Evolutionary conservation across 2,888 invertebrate genomes (phyloP).

Genomic region (Sphaerophoria taeniata): DNA sequence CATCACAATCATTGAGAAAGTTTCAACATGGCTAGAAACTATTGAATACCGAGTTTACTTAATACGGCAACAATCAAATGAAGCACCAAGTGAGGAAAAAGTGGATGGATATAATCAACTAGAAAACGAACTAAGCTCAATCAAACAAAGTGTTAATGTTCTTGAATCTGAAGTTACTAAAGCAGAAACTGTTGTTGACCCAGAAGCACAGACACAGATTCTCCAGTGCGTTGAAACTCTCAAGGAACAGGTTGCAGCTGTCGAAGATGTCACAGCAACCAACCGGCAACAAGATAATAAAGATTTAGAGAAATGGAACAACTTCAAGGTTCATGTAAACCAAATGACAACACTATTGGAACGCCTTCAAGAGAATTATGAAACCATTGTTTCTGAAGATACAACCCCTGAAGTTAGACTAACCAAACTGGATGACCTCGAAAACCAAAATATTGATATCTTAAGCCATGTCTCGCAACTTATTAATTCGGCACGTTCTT

Average conservation of each 20-base stretch:
- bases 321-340: slow-evolving; percentile 87
- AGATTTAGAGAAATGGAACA: slow-evolving; percentile 88
- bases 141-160: slow-evolving; percentile 87
- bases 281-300: slow-evolving; percentile 85
- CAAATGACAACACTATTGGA: slow-evolving; percentile 80
- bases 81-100: slow-evolving; percentile 85
- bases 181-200: slow-evolving; percentile 80
- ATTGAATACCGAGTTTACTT: slow-evolving; percentile 91
- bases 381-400: slow-evolving; percentile 83
- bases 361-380: slow-evolving; percentile 79
- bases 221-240: slow-evolving; percentile 85
- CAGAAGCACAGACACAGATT: slow-evolving; percentile 84
- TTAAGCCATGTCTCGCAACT: slow-evolving; percentile 86
- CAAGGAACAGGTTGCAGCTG: slow-evolving; percentile 87
- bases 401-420: slow-evolving; percentile 87
- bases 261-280: slow-evolving; percentile 87
- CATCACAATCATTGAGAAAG: slow-evolving; percentile 90
- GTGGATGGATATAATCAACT: slow-evolving; percentile 86
- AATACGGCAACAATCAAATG: slow-evolving; percentile 84
- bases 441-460: slow-evolving; percentile 86
- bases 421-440: slow-evolving; percentile 88
- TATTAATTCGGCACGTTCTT: slow-evolving; percentile 85
- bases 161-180: slow-evolving; percentile 85
- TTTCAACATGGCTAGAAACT: slow-evolving; percentile 93
- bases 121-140: slow-evolving; percentile 86